Conservation (phyloP, 2,113 vertebrate genomes). For the Etia nguti region DNA sequence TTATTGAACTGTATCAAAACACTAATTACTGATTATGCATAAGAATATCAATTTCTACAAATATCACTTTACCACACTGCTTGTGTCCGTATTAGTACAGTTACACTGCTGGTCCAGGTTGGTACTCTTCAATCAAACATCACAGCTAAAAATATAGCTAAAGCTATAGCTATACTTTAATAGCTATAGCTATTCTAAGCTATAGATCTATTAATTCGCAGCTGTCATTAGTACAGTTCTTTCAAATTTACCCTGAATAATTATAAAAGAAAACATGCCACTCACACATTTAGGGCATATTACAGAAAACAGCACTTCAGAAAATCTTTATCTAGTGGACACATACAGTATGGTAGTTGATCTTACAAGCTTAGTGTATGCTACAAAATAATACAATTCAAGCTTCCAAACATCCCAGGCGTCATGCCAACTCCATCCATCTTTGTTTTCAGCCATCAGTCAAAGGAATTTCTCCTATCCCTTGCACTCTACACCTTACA, state of each 20-base stretch:
- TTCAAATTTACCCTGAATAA: no score
- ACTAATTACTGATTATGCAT: background rate
- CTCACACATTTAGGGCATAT: background rate
- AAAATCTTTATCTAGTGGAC: background rate
- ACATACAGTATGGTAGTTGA: background rate
- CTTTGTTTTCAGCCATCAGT: conserved; percentile 27
- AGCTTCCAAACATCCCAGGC: background rate
- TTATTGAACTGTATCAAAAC: background rate
- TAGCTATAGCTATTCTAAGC: no score
- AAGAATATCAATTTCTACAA: background rate
- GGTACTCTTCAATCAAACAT: background rate
- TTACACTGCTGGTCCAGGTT: background rate
- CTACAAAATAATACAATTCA: background rate
- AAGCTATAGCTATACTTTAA: background rate
- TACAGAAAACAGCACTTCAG: background rate
- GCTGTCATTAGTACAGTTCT: no score
- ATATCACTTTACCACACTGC: background rate
- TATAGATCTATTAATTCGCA: no score
- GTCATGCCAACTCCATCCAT: background rate
- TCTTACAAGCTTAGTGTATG: background rate
- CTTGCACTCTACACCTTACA: background rate
- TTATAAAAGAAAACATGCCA: background rate
- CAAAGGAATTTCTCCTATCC: background rate
- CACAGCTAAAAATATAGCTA: background rate
- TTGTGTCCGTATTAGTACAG: background rate